These are phyloP conservation scores for Drosophila burlai DNA, from an alignment of 1,140 invertebrate genomes.

Conservation along the genomic window DNA sequence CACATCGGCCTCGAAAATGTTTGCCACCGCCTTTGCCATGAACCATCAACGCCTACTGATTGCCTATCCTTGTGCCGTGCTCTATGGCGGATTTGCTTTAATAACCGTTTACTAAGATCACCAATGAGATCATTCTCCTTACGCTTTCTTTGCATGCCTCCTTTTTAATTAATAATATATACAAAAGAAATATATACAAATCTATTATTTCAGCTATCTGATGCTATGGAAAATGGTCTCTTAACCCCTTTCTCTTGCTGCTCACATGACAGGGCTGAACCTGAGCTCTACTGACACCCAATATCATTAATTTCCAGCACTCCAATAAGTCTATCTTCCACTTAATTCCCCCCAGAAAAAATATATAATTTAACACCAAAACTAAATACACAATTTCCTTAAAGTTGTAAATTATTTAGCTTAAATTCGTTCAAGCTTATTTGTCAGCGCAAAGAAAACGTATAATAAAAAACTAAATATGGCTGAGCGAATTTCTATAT, in stretches of 20 bases:
- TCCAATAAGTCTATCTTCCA: background rate
- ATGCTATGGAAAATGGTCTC: too few relatives aligned
- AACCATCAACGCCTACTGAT: conserved; percentile 93
- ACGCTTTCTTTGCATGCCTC: too few relatives aligned
- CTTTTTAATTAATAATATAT: background rate
- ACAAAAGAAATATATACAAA: background rate
- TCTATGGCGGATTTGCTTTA: conserved; percentile 94
- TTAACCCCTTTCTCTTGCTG: too few relatives aligned
- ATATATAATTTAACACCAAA: background rate
- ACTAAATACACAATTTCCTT: background rate
- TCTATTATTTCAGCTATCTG: too few relatives aligned
- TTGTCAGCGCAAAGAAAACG: background rate
- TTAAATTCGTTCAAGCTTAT: background rate
- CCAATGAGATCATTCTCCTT: too few relatives aligned
- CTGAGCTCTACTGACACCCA: too few relatives aligned
- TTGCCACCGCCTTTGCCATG: conserved; percentile 90
- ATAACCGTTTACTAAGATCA: conserved; percentile 89
- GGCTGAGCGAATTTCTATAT: conserved; percentile 30
- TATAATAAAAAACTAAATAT: background rate
- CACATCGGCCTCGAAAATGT: conserved; percentile 92
- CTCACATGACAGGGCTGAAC: too few relatives aligned
- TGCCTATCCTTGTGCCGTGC: conserved; percentile 93
- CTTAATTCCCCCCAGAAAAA: background rate
- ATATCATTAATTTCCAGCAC: too few relatives aligned
- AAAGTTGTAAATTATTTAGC: conserved; percentile 4